These are phyloP conservation scores for Halictus quadricinctus DNA, from an alignment of 2,888 invertebrate genomes.

Conservation along the genomic window DNA sequence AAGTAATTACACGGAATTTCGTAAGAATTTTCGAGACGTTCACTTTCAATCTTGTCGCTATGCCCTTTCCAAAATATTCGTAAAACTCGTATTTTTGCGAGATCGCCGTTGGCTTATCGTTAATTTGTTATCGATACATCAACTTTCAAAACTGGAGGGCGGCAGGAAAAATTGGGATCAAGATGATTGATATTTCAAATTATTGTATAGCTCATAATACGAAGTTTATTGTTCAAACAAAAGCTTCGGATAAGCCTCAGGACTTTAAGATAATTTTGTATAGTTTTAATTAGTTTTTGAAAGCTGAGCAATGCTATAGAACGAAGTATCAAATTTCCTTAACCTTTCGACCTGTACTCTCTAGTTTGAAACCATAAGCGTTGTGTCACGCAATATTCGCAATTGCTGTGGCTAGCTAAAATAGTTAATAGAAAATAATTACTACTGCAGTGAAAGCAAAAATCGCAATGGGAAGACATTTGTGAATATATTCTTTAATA, in stretches of 20 bases:
- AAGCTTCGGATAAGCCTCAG: neutral
- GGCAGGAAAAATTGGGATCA: neutral
- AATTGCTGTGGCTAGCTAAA: too few species aligned
- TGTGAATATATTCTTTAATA: neutral
- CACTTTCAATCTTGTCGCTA: neutral
- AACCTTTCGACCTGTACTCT: neutral
- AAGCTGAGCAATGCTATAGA: neutral
- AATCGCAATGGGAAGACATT: neutral
- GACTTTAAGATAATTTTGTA: neutral
- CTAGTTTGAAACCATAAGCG: neutral
- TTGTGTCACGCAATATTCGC: too few species aligned
- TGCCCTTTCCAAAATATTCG: neutral
- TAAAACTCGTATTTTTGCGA: neutral
- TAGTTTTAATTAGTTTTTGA: neutral
- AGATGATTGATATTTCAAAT: neutral
- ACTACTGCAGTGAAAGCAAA: neutral
- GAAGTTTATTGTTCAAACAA: neutral
- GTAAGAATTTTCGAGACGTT: neutral
- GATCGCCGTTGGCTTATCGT: neutral
- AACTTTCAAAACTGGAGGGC: neutral
- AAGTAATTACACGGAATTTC: neutral
- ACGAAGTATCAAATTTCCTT: neutral
- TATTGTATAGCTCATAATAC: neutral
- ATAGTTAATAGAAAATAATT: too few species aligned
- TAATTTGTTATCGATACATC: neutral